Base-by-base conservation (phyloP, 2,797 vertebrate genomes). In the Lindbergichthys nudifrons region DNA sequence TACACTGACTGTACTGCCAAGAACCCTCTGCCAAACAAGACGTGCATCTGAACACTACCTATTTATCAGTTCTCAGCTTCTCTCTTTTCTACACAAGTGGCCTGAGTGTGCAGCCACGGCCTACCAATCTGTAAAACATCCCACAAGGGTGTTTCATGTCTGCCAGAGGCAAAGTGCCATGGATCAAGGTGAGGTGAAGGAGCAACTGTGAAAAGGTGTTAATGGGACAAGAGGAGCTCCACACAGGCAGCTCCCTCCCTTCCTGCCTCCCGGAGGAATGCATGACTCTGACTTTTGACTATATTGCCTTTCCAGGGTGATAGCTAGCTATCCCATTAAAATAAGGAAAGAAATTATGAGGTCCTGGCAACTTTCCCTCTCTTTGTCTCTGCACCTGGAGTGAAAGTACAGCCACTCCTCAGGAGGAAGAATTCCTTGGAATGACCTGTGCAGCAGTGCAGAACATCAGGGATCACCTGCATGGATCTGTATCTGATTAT, bases 351-450 rank as follows among this genome's bases (percentile, higher is more conserved):
- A 23, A 23, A 32, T 71, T 46, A 64, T 76, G 77, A 79, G 39
- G 59, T 70, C 39, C 67, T 73, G 88, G 91, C 92, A 89, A 63
- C 72, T 15, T 88, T 91, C 87, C 83, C 73, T 56, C 14, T 61
- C 65, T 45, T 51, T 69, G 48, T 82, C 65, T 80, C 61, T 65
- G 77, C 80, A 94, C 92, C 92, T 95, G 92, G 88, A 72, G 79
- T 75, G 21, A 85, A 83, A 74, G 73, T 59, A 63, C 63, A 85
- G 74, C 65, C 68, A 47, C 58, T 80, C 60, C 63, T 75, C 45
- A n/a, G 60, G 65, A 81, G 65, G 43, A 78, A 59, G 30, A 72
- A 85, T 81, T 82, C 79, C 61, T 75, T 1, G 26, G 66, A 42
- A 61, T 72, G 77, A 80, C 69, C 69, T 53, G 26, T 64, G 86